Evolutionary conservation across 2,797 vertebrate species (phyloP), one percentile per base, ranked within the genome.

Genomic region (Sebastolobus alascanus): DNA sequence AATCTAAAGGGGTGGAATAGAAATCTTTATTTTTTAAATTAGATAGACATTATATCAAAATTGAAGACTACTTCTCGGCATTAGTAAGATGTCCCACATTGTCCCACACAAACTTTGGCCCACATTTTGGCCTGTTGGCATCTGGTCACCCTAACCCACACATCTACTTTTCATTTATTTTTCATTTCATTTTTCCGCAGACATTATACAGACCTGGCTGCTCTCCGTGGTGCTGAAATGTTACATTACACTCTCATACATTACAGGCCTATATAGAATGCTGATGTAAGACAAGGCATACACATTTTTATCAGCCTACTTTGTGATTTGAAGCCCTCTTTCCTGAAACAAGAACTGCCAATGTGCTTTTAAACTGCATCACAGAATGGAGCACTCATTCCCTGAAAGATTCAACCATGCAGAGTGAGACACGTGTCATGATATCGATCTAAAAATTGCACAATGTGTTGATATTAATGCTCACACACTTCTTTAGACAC

Each of bases 211-310:
- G 25, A 52, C 55, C 27, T 56, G 68, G 80, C 73, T 76, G 93
- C 95, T 96, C 79, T 96, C 94, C 93, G 52, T 93, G 94, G 95
- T 96, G 77, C 95, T 96, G 95, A 95, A 94, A 78, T 10, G 14
- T 2, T 11, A 25, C 27, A 50, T 43, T 43, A 40, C 61, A 22
- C 61, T 22, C 11, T 63, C 27, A 35, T 35, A 35, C 33, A 35
- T 35, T 43, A 43, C 2, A 38, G 11, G 3, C 3, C 22, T 31
- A 27, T 13, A 13, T 46, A 46, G 16, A 8, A 6, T 22, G 16
- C 16, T 29, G 8, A 33, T 46, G 11, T 50, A 27, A 59, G 18
- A 59, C 20, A 56, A 2, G 2, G 4, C 13, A 25, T 5, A 3
- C 2, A 18, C 13, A 8, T 1, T 18, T 11, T 0, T 8, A 11